phyloP scores from a whole-genome alignment of 1,140 invertebrate genomes.

The Papilio dardanus region DNA sequence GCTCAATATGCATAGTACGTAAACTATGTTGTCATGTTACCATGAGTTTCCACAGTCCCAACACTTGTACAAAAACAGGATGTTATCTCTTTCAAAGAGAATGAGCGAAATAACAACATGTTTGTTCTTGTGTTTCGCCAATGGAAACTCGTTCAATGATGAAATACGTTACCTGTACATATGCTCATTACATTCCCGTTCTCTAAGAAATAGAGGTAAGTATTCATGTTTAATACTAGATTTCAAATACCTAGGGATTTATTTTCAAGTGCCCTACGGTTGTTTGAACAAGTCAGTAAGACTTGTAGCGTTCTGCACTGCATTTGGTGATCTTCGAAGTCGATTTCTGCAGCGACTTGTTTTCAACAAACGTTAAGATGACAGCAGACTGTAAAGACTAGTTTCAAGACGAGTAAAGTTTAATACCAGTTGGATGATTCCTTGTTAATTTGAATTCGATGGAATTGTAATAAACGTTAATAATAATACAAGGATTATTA shows the following conservation, averaged over 20 bases:
- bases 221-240: conserved; percentile 6
- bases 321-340: conserved; percentile 12
- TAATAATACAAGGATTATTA: neutral
- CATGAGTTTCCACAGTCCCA: neutral
- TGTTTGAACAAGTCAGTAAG: neutral
- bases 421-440: neutral
- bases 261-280: neutral
- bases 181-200: neutral
- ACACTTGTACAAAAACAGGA: neutral
- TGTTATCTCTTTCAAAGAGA: neutral
- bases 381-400: neutral
- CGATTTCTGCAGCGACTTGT: neutral
- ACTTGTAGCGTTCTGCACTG: neutral
- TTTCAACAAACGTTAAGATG: conserved; percentile 18
- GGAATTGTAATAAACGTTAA: neutral
- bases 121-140: too few relatives aligned
- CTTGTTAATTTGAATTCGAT: neutral
- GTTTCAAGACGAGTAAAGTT: neutral
- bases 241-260: neutral
- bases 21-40: neutral
- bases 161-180: neutral
- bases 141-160: too few relatives aligned
- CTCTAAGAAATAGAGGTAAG: neutral
- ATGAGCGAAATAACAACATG: too few relatives aligned
- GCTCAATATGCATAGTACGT: neutral